phyloP scores from a whole-genome alignment of 2,113 vertebrate species.

The Scatophagus argus region DNA sequence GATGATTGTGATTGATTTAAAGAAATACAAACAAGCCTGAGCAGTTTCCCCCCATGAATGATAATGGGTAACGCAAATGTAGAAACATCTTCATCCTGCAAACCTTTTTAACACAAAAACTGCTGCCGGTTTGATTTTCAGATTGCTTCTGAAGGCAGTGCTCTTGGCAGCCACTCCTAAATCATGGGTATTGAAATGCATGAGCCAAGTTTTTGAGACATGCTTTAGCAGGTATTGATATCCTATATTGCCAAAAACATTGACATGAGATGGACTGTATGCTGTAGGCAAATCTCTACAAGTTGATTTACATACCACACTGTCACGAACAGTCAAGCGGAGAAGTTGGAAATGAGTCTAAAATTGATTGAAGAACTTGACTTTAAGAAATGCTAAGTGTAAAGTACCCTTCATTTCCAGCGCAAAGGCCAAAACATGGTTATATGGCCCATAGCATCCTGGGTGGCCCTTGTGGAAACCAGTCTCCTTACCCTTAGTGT shows the following conservation, averaged over 20 bases:
- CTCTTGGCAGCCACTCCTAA: slow-evolving; percentile 7
- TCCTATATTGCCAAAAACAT: neutral
- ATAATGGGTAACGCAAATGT: too few relatives aligned
- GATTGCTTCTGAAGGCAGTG: neutral
- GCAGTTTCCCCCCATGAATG: too few relatives aligned
- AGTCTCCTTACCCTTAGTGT: neutral
- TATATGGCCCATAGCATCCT: slow-evolving; percentile 17
- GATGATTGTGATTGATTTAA: too few relatives aligned
- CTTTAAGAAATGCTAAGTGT: neutral
- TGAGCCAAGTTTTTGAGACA: slow-evolving; percentile 8
- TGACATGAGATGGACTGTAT: slow-evolving; percentile 3
- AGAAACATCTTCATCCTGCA: neutral
- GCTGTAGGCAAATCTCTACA: slow-evolving; percentile 33
- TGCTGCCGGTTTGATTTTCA: neutral
- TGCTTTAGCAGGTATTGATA: slow-evolving; percentile 9
- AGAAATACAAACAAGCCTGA: too few relatives aligned
- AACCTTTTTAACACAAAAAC: neutral
- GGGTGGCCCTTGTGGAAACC: slow-evolving; percentile 48
- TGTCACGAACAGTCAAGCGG: neutral
- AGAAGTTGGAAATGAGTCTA: neutral
- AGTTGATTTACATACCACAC: slow-evolving; percentile 20
- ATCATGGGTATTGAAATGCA: neutral
- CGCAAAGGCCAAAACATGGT: neutral
- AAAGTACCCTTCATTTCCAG: neutral
- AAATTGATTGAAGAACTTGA: neutral